These are phyloP conservation scores for Umimayanthus chanpuru DNA, from an alignment of 92 coral and sea anemone genomes.

Conservation along the genomic window DNA sequence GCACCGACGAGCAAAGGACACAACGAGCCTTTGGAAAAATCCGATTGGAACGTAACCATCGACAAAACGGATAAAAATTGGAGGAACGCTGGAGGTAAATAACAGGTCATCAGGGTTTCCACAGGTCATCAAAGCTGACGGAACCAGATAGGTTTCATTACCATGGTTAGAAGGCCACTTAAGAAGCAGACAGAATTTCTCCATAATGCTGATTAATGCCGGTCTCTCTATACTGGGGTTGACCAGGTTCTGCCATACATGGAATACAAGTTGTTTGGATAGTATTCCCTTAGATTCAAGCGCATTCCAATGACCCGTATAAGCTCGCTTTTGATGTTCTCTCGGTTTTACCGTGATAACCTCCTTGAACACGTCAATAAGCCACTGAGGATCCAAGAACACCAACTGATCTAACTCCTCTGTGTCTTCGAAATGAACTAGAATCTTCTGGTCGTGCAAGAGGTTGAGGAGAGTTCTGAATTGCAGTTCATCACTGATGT, in stretches of 20 bases:
- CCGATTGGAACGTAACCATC: slow-evolving; percentile 49
- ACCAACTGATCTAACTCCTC: slow-evolving; percentile 31
- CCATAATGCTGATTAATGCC: slow-evolving; percentile 55
- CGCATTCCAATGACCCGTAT: slow-evolving; percentile 45
- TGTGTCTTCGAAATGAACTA: slow-evolving; percentile 55
- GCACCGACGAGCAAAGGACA: slow-evolving; percentile 46
- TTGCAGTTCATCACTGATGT: slow-evolving; percentile 28
- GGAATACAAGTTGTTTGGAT: slow-evolving; percentile 36
- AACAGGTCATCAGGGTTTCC: slow-evolving; percentile 23
- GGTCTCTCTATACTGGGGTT: not conserved
- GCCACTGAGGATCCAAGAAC: slow-evolving; percentile 65
- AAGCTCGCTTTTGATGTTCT: not conserved
- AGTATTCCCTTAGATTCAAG: slow-evolving; percentile 59
- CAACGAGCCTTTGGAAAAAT: slow-evolving; percentile 48
- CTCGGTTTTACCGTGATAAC: slow-evolving; percentile 60
- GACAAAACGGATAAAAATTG: slow-evolving; percentile 53
- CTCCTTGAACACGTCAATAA: slow-evolving; percentile 56
- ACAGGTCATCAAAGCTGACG: slow-evolving; percentile 50
- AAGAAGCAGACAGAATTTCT: slow-evolving; percentile 57
- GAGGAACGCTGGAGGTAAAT: slow-evolving; percentile 30
- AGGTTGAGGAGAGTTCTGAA: slow-evolving; percentile 45
- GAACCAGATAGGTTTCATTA: slow-evolving; percentile 43
- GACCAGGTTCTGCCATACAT: slow-evolving; percentile 40
- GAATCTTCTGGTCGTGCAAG: slow-evolving; percentile 59
- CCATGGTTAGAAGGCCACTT: slow-evolving; percentile 43